Evolutionary conservation across 1,140 invertebrate species (phyloP).

Genomic region (Drosophila ironensis): DNA sequence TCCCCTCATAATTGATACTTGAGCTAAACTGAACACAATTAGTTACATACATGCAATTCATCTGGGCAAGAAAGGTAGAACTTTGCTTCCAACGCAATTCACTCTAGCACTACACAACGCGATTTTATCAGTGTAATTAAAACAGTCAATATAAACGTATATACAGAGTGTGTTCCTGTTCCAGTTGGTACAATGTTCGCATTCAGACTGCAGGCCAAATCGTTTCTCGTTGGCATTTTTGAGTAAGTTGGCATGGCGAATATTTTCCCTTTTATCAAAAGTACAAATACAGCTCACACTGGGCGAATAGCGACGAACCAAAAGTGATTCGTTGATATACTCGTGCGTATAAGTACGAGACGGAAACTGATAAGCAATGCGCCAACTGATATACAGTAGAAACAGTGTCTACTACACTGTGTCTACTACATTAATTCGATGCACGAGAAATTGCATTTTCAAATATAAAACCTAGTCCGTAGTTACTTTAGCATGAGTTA

Average conservation of each 20-base stretch:
- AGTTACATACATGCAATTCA: constrained; percentile 31
- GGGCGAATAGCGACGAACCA: constrained; percentile 19
- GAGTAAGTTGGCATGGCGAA: constrained; percentile 61
- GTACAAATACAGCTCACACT: constrained; percentile 43
- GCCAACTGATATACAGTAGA: constrained; percentile 46
- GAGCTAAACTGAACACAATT: neutral
- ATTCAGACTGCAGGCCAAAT: constrained; percentile 40
- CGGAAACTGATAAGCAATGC: constrained; percentile 56
- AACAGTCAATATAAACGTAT: neutral
- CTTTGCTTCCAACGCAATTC: constrained; percentile 1
- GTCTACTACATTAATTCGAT: neutral
- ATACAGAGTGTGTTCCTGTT: constrained; percentile 25
- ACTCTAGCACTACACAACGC: neutral
- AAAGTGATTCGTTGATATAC: constrained; percentile 32
- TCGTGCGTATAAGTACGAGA: too few species aligned
- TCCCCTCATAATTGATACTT: constrained; percentile 10
- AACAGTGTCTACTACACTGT: too few species aligned
- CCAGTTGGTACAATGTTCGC: constrained; percentile 48
- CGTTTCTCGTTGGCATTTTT: constrained; percentile 20
- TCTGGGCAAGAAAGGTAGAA: neutral
- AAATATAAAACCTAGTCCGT: too few species aligned
- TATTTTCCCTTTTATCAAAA: constrained; percentile 61
- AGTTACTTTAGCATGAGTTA: too few species aligned
- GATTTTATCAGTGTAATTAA: constrained; percentile 21
- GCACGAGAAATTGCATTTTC: constrained; percentile 12